Base-by-base conservation (phyloP, 2,888 invertebrate genomes). In the Euspilapteryx auroguttella region DNA sequence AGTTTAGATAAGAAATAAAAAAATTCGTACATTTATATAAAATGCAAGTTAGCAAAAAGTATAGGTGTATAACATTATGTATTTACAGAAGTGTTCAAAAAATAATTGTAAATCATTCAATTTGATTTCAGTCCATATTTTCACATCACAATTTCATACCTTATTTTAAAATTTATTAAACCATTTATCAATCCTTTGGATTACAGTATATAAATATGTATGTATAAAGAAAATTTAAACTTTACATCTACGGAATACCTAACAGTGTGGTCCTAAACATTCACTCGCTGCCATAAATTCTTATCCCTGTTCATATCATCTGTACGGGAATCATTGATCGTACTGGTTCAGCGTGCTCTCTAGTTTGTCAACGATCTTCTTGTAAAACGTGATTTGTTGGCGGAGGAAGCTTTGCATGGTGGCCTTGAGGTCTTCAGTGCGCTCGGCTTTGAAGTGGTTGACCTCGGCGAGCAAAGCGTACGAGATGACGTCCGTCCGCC, bases 381-480 rank as follows among this genome's bases (percentile, higher is more conserved):
- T 87, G 73, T 97, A 96, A 73, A 97, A 98, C 29, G 80, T 79
- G 20, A 97, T 91, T 73, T 98, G 97, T 46, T 92, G 90, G 37
- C 77, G 79, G 32, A 98, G 79, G 57, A 92, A 96, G 35, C 80
- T 82, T 52, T 89, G 89, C 82, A 97, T 89, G 27, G 93, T 86
- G 30, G 80, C 78, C 49, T 89, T 91, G 42, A 94, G 81, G 68
- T 98, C 95, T 22, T 80, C 79, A 25, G 91, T 87, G 39, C 94
- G 80, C 52, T 95, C 94, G 14, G 79, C 65, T 54, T 94, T 93
- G 56, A 98, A 96, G 59, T 97, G 94, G 43, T 88, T 87, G 42
- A 97, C 86, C 79, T 99, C 98, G 30, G 97, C 95, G 55, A 97
- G 81, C 34, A 94, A 82, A 2, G 94, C 87, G 55, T 95, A 96